phyloP scores from a whole-genome alignment of 2,113 vertebrate species.

The Pluvialis apricaria region DNA sequence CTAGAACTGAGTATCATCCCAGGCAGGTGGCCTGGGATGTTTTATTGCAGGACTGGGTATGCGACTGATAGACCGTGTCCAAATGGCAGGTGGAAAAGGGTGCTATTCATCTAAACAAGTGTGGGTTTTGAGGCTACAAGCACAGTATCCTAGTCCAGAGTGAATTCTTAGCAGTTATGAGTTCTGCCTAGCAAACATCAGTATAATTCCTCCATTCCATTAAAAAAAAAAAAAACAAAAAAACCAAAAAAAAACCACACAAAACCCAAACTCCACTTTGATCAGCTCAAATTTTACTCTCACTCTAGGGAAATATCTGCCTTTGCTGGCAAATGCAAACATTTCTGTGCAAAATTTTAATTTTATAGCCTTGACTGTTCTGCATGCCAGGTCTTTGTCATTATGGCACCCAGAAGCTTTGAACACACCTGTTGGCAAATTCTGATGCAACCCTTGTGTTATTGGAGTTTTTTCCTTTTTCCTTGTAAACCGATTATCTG shows the following conservation, averaged over 20 bases:
- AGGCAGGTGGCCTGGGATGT: neutral
- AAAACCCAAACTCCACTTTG: neutral
- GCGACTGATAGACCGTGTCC: neutral
- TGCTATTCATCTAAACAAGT: neutral
- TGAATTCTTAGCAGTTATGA: neutral
- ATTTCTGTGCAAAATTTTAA: neutral
- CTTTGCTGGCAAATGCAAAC: neutral
- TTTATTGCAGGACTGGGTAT: neutral
- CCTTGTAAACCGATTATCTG: neutral
- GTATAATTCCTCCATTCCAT: neutral
- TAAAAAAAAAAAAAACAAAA: neutral
- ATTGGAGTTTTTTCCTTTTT: neutral
- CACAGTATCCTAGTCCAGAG: too few relatives aligned
- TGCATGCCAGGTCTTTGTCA: neutral
- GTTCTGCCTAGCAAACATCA: neutral
- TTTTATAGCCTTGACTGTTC: neutral
- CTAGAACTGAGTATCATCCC: neutral
- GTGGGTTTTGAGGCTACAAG: neutral
- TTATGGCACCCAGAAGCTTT: neutral
- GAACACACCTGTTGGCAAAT: neutral
- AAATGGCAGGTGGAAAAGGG: neutral
- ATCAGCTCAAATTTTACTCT: neutral
- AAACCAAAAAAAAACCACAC: neutral
- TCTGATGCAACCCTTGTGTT: neutral
- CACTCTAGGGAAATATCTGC: neutral